A percentile compares a stretch with the other conserved stretches of the same genome.
Evolutionary conservation across 2,113 vertebrate species (phyloP).

Genomic region (Cynocephalus volans): DNA sequence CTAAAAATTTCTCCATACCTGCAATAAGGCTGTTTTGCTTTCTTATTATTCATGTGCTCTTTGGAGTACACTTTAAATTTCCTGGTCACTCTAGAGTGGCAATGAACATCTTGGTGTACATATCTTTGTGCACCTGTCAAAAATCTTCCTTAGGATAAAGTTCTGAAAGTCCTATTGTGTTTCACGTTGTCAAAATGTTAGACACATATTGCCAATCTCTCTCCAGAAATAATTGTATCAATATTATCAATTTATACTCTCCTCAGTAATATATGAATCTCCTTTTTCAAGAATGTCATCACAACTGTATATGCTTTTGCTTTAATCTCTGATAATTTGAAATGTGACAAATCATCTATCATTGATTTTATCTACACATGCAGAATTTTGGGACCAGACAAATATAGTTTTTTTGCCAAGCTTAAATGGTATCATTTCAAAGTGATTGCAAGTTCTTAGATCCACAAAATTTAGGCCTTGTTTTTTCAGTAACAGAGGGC

Average conservation of each 20-base stretch:
- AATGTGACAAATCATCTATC: not conserved
- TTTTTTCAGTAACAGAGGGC: not conserved
- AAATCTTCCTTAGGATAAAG: not conserved
- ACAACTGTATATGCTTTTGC: not conserved
- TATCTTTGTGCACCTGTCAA: not conserved
- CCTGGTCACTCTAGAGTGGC: not conserved
- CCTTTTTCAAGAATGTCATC: not conserved
- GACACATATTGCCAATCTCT: not conserved
- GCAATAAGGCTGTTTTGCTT: too few relatives aligned
- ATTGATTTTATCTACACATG: not conserved
- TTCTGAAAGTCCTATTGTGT: not conserved
- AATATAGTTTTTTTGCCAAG: not conserved
- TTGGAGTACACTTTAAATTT: too few relatives aligned
- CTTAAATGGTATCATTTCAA: not conserved
- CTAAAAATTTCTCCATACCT: too few relatives aligned
- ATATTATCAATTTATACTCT: not conserved
- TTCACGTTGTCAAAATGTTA: not conserved
- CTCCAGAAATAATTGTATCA: not conserved
- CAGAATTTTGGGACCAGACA: not conserved
- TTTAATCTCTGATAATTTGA: not conserved
- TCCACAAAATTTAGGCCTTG: not conserved
- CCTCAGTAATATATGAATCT: not conserved
- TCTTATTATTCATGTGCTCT: not conserved
- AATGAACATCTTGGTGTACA: not conserved
- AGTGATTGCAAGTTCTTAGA: not conserved